Conservation (phyloP, 2,113 vertebrate genomes). For the Gobio gobio region DNA sequence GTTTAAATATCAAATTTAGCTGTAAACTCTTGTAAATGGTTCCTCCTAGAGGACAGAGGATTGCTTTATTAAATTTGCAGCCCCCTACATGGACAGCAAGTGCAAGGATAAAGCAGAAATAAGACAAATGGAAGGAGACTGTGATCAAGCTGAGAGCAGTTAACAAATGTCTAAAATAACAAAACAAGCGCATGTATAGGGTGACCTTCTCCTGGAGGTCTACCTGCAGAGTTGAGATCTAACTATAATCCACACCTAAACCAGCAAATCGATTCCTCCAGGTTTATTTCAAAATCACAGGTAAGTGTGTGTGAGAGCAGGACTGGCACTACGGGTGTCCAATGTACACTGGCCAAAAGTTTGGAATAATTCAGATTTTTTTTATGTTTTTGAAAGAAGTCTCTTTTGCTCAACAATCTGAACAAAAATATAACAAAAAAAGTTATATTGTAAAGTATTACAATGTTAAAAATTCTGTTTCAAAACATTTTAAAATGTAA, state of each 20-base stretch:
- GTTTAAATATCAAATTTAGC: neutral
- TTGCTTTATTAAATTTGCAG: constrained; percentile 6
- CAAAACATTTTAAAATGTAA: too few species aligned
- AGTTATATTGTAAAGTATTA: too few species aligned
- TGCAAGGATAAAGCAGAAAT: neutral
- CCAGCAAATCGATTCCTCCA: neutral
- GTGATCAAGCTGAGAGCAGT: neutral
- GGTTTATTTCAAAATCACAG: neutral
- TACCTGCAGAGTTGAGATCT: neutral
- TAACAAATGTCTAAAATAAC: neutral
- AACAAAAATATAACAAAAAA: too few species aligned
- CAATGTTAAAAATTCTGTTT: too few species aligned
- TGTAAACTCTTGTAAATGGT: neutral
- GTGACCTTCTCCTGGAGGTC: neutral
- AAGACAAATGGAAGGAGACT: neutral
- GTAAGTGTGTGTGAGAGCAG: neutral
- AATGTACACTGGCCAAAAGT: neutral
- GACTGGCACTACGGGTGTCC: neutral
- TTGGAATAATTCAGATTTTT: too few species aligned
- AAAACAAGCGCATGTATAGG: neutral
- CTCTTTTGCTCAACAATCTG: too few species aligned
- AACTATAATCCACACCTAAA: neutral
- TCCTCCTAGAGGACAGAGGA: neutral
- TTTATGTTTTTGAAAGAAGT: too few species aligned
- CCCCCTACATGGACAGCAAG: neutral